Conservation (phyloP, 2,797 vertebrate species). For the Neosilurus mollespiculum region DNA sequence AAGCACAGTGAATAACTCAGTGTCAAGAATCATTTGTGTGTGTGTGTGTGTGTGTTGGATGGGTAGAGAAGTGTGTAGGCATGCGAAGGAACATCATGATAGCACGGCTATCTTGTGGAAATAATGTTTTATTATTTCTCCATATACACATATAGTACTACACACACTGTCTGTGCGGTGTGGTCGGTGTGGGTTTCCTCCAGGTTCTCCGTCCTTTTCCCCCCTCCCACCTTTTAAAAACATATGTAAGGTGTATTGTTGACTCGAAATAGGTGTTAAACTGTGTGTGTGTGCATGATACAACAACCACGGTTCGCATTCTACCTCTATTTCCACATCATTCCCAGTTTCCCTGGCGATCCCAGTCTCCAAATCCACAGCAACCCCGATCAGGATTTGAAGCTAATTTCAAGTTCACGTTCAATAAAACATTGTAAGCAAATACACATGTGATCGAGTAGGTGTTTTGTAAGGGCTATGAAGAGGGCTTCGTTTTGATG, state of each 20-base stretch:
- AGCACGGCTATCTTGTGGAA: conserved; percentile 23
- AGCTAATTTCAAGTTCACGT: background rate
- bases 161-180: background rate
- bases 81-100: conserved; percentile 18
- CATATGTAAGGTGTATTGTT: too few species aligned
- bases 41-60: background rate
- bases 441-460: background rate
- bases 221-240: background rate
- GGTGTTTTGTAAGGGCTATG: background rate
- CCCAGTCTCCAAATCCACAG: background rate
- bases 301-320: background rate
- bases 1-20: conserved; percentile 22
- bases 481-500: background rate
- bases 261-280: background rate
- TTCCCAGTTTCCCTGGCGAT: background rate
- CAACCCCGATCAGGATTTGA: background rate
- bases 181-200: background rate
- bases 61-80: conserved; percentile 16
- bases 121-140: conserved; percentile 5
- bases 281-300: background rate
- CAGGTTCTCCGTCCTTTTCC: background rate
- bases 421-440: background rate
- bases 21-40: conserved; percentile 19
- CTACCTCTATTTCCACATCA: background rate
- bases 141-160: background rate